Base-by-base conservation (phyloP, 2,888 invertebrate species). In the Drosophila anomalata region DNA sequence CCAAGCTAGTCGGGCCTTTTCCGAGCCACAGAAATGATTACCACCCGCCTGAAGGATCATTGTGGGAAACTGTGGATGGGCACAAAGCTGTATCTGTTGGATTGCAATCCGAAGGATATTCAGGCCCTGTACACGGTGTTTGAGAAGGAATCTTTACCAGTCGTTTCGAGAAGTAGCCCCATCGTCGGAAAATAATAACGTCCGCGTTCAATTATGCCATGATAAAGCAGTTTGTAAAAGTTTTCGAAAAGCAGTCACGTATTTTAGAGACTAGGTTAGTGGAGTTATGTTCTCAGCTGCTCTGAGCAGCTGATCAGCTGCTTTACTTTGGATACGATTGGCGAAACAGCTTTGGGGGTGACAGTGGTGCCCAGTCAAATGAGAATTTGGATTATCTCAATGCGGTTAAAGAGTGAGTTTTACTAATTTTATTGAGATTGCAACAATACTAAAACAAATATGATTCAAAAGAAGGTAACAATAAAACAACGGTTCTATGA, bases 71-170 rank as follows among this genome's bases (percentile, higher is more conserved):
- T 84, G 2, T 84, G 84, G 84, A 26, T 84, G 20, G 84, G 84
- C 68, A 63, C 68, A 0, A 80, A 77, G 20, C 73, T 84, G 50
- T 88, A 83, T 6, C 24, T 88, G 0, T 17, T 84, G n/a, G 78
- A 78, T 26, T 80, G 78, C 20, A 84, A 84, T 65, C 84, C 84
- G 5, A 78, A 75, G 72, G 84, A 84, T 14, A 86, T 84, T 26
- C 73, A 80, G 24, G 78, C 78, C 0, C 24, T 84, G 4, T 61
- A 84, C 36, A 17, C 8, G 0, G 68, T 86, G 17, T 80, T 88
- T 2, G 56, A 66, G 73, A 75, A 17, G 84, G 84, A 0, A 12
- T 84, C 29, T 80, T 84, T 14, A 77, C 75, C 5, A 75, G 84
- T 20, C 24, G 31, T 8, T 75, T 58, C 7, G 72, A 75, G 2